These are phyloP conservation scores for Rafetus swinhoei DNA, from an alignment of 2,113 vertebrate species.

Conservation along the genomic window DNA sequence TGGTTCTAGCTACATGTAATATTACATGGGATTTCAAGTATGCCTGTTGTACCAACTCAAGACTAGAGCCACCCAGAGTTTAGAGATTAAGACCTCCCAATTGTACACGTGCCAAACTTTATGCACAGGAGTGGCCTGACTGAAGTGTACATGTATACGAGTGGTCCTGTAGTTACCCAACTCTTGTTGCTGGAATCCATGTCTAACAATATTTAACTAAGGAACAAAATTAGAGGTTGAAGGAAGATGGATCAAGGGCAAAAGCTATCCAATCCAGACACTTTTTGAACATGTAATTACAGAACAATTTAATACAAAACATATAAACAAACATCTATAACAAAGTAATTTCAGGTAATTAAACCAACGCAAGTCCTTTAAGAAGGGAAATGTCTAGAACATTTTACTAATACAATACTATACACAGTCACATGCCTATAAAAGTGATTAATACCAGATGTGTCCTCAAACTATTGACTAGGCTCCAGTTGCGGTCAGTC, in stretches of 20 bases:
- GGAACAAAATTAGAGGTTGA: background rate
- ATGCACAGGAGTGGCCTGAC: background rate
- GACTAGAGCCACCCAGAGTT: rapidly evolving
- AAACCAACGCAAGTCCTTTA: background rate
- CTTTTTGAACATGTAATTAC: background rate
- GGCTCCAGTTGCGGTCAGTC: background rate
- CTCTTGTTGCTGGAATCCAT: background rate
- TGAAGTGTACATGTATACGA: background rate
- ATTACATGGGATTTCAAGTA: background rate
- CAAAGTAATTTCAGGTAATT: background rate
- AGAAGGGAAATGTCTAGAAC: background rate
- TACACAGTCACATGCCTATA: background rate
- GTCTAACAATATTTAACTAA: background rate
- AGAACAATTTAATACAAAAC: background rate
- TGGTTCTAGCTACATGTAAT: background rate
- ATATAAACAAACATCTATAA: background rate
- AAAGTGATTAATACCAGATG: conserved; percentile 19
- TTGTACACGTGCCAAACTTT: background rate
- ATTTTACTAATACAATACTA: background rate
- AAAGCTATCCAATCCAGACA: background rate
- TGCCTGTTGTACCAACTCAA: background rate
- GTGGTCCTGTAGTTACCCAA: background rate
- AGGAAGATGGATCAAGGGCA: background rate
- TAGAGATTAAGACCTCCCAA: background rate
- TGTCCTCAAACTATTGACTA: background rate